Conservation (phyloP, 2,888 invertebrate genomes). For the Xylota segnis region DNA sequence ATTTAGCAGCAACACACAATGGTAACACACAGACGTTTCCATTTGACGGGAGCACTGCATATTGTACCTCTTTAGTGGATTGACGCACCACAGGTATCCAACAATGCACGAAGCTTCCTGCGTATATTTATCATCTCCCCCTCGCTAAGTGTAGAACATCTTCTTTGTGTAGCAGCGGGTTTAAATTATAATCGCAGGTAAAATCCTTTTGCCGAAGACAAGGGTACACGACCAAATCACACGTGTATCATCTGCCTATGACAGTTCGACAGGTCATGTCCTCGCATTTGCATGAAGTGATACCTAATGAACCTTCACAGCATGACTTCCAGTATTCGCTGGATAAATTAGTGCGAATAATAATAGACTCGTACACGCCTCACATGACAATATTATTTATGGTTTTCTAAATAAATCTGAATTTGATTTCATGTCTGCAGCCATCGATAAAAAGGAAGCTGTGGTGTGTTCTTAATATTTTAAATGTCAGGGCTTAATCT, state of each 20-base stretch:
- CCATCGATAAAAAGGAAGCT: background rate
- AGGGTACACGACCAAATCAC: slow-evolving; percentile 7
- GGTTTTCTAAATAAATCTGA: background rate
- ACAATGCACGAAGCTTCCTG: background rate
- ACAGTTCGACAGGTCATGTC: slow-evolving; percentile 34
- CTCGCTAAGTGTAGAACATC: background rate
- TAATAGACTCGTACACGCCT: background rate
- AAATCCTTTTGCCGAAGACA: slow-evolving; percentile 15
- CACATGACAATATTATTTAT: slow-evolving; percentile 2
- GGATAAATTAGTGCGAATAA: slow-evolving; percentile 10
- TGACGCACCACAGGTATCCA: slow-evolving; percentile 17
- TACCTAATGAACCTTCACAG: slow-evolving; percentile 26
- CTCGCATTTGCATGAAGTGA: slow-evolving; percentile 19
- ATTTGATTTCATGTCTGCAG: background rate
- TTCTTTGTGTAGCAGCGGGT: background rate
- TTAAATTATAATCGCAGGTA: slow-evolving; percentile 6
- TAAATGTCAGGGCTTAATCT: too few relatives aligned
- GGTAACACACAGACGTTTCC: background rate
- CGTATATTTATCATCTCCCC: background rate
- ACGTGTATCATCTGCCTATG: slow-evolving; percentile 15
- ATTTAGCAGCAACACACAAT: background rate
- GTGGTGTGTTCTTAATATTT: too few relatives aligned
- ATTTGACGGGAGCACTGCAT: background rate
- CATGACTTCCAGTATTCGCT: background rate
- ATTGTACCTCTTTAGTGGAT: background rate